Evolutionary conservation across 1,140 invertebrate species (phyloP).

Genomic region (Drosophila lini): DNA sequence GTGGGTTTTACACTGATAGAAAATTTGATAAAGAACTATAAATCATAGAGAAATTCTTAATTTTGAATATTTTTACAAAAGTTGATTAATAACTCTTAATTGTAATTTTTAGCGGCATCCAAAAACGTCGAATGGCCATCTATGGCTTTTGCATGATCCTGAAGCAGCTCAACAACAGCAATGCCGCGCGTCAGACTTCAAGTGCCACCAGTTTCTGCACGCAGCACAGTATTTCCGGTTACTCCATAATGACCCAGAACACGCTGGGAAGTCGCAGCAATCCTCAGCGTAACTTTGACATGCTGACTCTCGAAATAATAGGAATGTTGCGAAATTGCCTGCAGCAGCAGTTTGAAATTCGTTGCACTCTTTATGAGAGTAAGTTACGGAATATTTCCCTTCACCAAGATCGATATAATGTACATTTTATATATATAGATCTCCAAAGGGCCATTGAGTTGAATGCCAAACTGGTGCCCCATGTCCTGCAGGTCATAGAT

Average conservation of each 20-base stretch:
- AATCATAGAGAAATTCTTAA: too few species aligned
- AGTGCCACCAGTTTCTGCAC: constrained; percentile 72
- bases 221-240: constrained; percentile 78
- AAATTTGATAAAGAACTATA: background rate
- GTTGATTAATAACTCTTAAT: too few species aligned
- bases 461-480: constrained; percentile 77
- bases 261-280: constrained; percentile 67
- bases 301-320: constrained; percentile 81
- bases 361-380: constrained; percentile 77
- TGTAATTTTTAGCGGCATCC: constrained; percentile 41
- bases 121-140: constrained; percentile 76
- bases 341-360: constrained; percentile 67
- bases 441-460: constrained; percentile 79
- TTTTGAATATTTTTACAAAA: too few species aligned
- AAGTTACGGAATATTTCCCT: background rate
- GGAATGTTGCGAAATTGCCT: constrained; percentile 77
- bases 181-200: constrained; percentile 64
- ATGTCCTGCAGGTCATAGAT: constrained; percentile 80
- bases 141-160: constrained; percentile 83
- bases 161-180: constrained; percentile 79
- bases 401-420: background rate
- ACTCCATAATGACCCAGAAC: constrained; percentile 77
- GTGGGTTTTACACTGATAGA: constrained; percentile 16
- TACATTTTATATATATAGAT: constrained; percentile 35
- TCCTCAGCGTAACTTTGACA: constrained; percentile 77